phyloP scores from a whole-genome alignment of 2,797 vertebrate genomes.

The Hippopotamyrus pictus region DNA sequence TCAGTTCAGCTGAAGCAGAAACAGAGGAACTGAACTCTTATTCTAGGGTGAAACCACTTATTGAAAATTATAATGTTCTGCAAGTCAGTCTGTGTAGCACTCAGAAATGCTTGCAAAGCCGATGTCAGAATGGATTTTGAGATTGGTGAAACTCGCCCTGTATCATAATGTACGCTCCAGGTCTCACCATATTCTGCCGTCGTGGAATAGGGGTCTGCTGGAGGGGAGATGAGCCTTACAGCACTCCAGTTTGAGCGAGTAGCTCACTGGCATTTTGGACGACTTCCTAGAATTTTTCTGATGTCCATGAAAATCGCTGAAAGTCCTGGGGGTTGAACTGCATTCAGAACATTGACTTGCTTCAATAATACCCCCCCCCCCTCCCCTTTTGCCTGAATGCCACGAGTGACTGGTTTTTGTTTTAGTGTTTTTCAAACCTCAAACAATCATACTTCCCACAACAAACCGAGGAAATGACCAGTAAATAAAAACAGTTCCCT shows the following conservation, averaged over 20 bases:
- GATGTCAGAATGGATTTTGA: background rate
- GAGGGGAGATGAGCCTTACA: background rate
- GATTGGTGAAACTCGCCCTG: background rate
- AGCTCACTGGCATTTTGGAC: background rate
- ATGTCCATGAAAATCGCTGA: background rate
- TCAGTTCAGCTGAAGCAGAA: slow-evolving; percentile 19
- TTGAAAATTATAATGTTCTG: background rate
- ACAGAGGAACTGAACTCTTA: background rate
- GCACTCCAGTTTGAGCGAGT: background rate
- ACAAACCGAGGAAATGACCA: background rate
- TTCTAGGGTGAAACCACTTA: background rate
- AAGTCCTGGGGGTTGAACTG: background rate
- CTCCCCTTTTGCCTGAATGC: background rate
- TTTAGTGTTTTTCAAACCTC: background rate
- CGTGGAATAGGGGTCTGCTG: background rate
- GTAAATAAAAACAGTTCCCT: background rate
- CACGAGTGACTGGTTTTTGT: background rate
- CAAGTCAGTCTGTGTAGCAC: background rate
- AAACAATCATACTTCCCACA: background rate
- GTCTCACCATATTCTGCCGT: background rate
- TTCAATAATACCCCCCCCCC: background rate
- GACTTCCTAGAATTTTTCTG: background rate
- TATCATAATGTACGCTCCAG: background rate
- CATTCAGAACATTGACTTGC: background rate
- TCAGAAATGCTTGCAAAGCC: background rate